Evolutionary conservation across 2,113 vertebrate species (phyloP), one percentile per base, ranked within the genome.

Genomic region (Piprites chloris): DNA sequence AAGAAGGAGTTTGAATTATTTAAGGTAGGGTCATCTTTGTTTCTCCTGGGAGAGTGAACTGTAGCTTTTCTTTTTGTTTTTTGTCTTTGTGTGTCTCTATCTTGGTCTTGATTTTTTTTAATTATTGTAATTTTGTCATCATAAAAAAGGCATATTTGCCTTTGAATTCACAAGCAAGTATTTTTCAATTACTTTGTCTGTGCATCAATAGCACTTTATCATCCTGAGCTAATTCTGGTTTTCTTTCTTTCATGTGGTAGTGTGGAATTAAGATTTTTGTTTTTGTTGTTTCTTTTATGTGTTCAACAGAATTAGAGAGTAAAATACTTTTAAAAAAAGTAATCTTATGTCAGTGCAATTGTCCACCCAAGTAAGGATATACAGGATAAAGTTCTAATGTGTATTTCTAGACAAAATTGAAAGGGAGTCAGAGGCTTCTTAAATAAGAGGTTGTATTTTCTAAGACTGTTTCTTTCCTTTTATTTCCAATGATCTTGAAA

Each of bases 1-100:
- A 99, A 99, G 98, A 99, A 98, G 98, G 99, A 99, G 95, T 99
- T 99, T 99, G 99, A 99, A 97, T 98, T 99, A 98, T 99, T 99
- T 96, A 99, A 99, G 99, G 99, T 99, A 99, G 90, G 97, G 92
- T 92, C 59, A 76, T 30, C 79, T 95, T 69, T 89, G 42, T 90
- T 90, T 86, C 52, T 78, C 37, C 16, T 92, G 93, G 47, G 50
- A 89, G 81, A 97, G 95, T 97, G 94, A 94, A 84, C 30, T 24
- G 87, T 68, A 50, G 28, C 61, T 71, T 97, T 77, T 72, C 41
- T 79, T 82, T 79, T 82, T n/a, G 12, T 62, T 39, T 71, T 96
- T 85, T 86, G 16, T 41, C 49, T 67, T 61, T 84, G 59, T 94
- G 67, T 97, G 72, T 89, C 23, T 67, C 77, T 90, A 4, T 61